Evolutionary conservation across 1,140 invertebrate genomes (phyloP), one percentile per base, ranked within the genome.

Genomic region (Bombus cullumanus): DNA sequence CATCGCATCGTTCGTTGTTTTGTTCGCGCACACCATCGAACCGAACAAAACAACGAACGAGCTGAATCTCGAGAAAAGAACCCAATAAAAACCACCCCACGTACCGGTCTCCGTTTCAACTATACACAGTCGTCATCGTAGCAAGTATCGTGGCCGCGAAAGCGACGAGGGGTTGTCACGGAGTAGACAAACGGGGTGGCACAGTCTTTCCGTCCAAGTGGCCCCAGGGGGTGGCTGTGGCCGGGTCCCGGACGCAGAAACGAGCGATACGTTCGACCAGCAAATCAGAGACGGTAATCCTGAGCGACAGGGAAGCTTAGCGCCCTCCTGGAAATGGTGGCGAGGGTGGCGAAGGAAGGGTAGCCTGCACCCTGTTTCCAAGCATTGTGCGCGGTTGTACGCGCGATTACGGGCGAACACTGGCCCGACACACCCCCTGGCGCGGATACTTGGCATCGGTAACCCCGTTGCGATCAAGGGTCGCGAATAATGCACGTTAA

Each of bases 231-330:
- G 87, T 85, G 64, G 87, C 28, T 62, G 59, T 81, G 59, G 53
- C 78, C 59, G 41, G 77, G 83, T 79, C 87, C 87, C 78, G 88
- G 69, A 79, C 79, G 83, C 39, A 88, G 87, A 86, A 79, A 31
- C 81, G 68, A 74, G 76, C 75, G 79, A 85, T 86, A 85, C 80
- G 80, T 87, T 87, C 85, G 89, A 89, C 89, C 89, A 89, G 86
- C 87, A 90, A 92, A 92, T 92, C 92, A 90, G 87, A 90, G 89
- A 39, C 85, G 86, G 88, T 92, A 92, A 92, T 90, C 89, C 89
- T 92, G 92, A 92, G 92, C 92, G 92, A 92, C 92, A 92, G 91
- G 82, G 88, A 89, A 73, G 91, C 92, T 92, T 92, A 92, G 88
- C 90, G 39, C 89, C 88, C 86, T 88, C 81, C 86, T 86, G 88